Conservation (phyloP, 2,888 invertebrate species). For the Limnephilus rhombicus region DNA sequence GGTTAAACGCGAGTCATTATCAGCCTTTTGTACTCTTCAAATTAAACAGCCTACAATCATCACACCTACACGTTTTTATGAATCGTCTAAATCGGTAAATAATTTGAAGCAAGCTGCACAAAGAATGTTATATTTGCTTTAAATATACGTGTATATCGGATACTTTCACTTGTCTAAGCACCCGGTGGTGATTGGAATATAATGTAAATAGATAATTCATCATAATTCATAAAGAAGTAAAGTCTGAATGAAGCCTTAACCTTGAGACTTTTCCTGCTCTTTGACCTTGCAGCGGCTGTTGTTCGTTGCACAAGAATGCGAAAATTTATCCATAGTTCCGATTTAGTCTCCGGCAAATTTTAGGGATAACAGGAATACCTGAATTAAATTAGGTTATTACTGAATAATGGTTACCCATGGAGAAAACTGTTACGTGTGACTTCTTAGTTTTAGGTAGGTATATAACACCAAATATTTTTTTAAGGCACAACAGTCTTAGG, state of each 20-base stretch:
- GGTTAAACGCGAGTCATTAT: conserved; percentile 35
- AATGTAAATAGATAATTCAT: not conserved
- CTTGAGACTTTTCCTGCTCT: not conserved
- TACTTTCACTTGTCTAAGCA: not conserved
- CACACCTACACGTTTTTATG: not conserved
- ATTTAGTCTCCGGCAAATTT: not conserved
- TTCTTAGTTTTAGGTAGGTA: no score
- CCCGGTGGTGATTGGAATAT: not conserved
- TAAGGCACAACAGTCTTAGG: no score
- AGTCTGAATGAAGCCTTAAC: not conserved
- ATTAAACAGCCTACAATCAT: not conserved
- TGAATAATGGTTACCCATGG: no score
- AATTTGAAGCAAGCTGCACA: not conserved
- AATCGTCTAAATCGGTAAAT: not conserved
- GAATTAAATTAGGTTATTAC: no score
- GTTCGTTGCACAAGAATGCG: not conserved
- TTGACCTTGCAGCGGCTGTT: not conserved
- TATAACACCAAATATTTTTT: no score
- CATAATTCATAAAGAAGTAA: not conserved
- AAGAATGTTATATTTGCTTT: not conserved
- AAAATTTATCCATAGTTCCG: not conserved
- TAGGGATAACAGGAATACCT: not conserved
- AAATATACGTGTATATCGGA: not conserved
- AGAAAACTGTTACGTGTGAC: no score
- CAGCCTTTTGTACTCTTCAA: not conserved